Evolutionary conservation across 2,888 invertebrate genomes (phyloP).

Genomic region (Syrphus vitripennis): DNA sequence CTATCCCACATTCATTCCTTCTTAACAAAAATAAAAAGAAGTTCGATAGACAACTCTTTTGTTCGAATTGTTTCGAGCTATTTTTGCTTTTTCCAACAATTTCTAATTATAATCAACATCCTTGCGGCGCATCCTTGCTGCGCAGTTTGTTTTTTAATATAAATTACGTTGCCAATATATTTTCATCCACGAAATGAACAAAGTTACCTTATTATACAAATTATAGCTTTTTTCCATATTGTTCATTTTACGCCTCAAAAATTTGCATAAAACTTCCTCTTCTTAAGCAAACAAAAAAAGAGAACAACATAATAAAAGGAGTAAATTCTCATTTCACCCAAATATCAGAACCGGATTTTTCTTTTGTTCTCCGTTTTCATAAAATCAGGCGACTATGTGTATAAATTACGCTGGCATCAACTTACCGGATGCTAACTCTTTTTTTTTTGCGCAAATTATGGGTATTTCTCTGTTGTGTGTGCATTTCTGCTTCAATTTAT

Average conservation of each 20-base stretch:
- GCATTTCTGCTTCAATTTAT: slow-evolving; percentile 3
- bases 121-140: neutral
- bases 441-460: neutral
- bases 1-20: no score
- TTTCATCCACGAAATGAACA: slow-evolving; percentile 23
- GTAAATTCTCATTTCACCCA: slow-evolving; percentile 25
- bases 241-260: slow-evolving; percentile 25
- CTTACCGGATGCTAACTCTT: slow-evolving; percentile 70
- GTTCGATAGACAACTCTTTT: no score
- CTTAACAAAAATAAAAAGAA: no score
- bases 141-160: neutral
- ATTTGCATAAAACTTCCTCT: slow-evolving; percentile 60
- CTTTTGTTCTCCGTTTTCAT: slow-evolving; percentile 21
- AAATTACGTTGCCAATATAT: neutral
- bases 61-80: no score
- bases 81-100: no score
- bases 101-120: neutral
- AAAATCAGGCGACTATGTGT: slow-evolving; percentile 13
- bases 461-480: neutral
- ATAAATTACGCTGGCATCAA: slow-evolving; percentile 36
- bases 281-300: neutral
- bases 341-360: slow-evolving; percentile 47
- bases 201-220: slow-evolving; percentile 33
- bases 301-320: neutral
- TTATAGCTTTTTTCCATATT: slow-evolving; percentile 33